phyloP scores from a whole-genome alignment of 1,140 invertebrate genomes.

The Eumaeus atala region DNA sequence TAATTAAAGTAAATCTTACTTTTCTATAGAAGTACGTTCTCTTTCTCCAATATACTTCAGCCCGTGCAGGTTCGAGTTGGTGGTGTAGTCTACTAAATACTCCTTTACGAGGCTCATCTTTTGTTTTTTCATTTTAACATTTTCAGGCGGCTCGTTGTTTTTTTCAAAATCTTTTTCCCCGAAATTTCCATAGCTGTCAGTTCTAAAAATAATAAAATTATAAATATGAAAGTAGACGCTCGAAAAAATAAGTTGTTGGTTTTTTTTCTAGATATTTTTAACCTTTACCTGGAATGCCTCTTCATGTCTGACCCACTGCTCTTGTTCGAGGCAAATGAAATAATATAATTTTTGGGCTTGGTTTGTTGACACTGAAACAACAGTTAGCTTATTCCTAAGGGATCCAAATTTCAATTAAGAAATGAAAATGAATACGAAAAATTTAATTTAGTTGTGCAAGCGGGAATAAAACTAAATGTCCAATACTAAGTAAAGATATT shows the following conservation, averaged over 20 bases:
- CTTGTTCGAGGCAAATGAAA: constrained; percentile 1
- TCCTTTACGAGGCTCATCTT: constrained; percentile 26
- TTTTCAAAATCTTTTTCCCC: not conserved
- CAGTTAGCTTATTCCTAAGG: not conserved
- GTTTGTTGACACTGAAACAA: constrained; percentile 7
- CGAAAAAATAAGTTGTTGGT: too few relatives aligned
- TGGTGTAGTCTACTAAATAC: constrained; percentile 40
- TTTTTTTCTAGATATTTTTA: not conserved
- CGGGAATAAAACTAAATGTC: not conserved
- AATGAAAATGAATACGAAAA: constrained; percentile 5
- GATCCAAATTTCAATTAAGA: constrained; percentile 8
- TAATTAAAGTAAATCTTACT: constrained; percentile 36
- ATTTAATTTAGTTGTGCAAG: not conserved
- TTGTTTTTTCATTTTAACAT: not conserved
- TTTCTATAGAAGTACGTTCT: constrained; percentile 41
- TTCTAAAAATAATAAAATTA: not conserved
- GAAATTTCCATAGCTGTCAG: not conserved
- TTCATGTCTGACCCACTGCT: constrained; percentile 3
- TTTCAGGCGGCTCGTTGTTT: not conserved
- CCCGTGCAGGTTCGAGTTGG: constrained; percentile 53
- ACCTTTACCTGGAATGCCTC: constrained; percentile 1
- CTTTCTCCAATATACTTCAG: constrained; percentile 53
- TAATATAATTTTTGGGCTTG: constrained; percentile 9
- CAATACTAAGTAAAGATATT: too few relatives aligned
- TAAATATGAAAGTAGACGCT: not conserved